Evolutionary conservation across 2,113 vertebrate genomes (phyloP), one percentile per base, ranked within the genome.

Genomic region (Macrotis lagotis): DNA sequence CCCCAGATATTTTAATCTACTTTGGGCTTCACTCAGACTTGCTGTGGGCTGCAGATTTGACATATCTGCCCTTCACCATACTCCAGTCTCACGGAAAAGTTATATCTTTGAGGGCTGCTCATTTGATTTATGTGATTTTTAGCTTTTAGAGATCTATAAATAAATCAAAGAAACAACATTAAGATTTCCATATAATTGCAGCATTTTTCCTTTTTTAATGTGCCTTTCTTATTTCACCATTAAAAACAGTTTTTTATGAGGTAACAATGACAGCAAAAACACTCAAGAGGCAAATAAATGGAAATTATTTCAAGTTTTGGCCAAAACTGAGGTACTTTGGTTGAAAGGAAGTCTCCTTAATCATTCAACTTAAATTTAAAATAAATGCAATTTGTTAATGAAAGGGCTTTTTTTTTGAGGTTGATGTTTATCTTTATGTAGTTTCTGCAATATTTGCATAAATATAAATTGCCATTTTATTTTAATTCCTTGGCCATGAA

Each of bases 121-220:
- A 98, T 98, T 98, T 98, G 96, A 97, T 96, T 83, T 83, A 98
- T 94, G 97, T 97, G 96, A 97, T 95, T 96, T 98, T 98, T 96
- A 96, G 96, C 94, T 96, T 59, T 95, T 95, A 96, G 92, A 96
- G 96, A 95, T 91, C 97, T 98, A 98, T 96, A 95, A 51, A 94
- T 50, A 95, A 97, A 97, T 96, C 91, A 97, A 98, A 98, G 94
- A 97, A 98, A 97, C 97, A 88, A 91, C 66, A 97, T 97, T 98
- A 95, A 95, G 94, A 97, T 97, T 97, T 97, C 94, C 97, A 97
- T 97, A 95, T 11, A 88, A 93, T 91, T 94, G 95, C 90, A 96
- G 96, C 95, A 50, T 83, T 90, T 93, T 74, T 53, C 53, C 37
- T 93, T 66, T 66, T 66, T 92, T 90, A 25, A 92, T 96, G 94